These are phyloP conservation scores for Megaceryle maxima DNA, from an alignment of 2,113 vertebrate genomes.

Conservation along the genomic window DNA sequence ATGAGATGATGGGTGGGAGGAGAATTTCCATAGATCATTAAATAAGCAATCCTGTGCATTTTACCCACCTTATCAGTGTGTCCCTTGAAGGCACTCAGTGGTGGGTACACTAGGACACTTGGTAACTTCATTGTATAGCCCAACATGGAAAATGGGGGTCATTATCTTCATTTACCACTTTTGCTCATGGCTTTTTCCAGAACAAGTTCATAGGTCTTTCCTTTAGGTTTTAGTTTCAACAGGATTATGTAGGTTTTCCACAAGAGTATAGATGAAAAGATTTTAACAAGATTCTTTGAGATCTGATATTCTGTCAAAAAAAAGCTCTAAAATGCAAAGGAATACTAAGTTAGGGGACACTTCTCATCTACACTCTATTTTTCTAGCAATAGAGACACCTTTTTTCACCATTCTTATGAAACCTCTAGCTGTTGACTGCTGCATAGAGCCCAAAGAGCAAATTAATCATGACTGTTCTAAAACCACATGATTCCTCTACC, in stretches of 20 bases:
- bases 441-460: background rate
- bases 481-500: background rate
- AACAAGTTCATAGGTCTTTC: background rate
- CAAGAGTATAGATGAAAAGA: background rate
- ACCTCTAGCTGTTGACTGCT: background rate
- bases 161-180: background rate
- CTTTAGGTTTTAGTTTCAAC: background rate
- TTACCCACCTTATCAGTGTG: background rate
- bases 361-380: background rate
- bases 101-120: rapidly evolving
- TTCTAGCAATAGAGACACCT: background rate
- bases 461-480: background rate
- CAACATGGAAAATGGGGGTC: background rate
- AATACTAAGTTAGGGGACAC: background rate
- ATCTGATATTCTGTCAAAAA: background rate
- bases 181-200: background rate
- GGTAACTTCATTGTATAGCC: background rate
- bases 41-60: background rate
- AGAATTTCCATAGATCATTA: background rate
- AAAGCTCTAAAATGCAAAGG: background rate
- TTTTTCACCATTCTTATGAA: background rate
- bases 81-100: background rate
- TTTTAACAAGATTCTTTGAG: background rate
- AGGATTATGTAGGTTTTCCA: background rate
- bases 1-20: background rate